A percentile compares a stretch with the other conserved stretches of the same genome.
Conservation (phyloP, 2,888 invertebrate genomes). For the Scrobipalpa atriplicella region DNA sequence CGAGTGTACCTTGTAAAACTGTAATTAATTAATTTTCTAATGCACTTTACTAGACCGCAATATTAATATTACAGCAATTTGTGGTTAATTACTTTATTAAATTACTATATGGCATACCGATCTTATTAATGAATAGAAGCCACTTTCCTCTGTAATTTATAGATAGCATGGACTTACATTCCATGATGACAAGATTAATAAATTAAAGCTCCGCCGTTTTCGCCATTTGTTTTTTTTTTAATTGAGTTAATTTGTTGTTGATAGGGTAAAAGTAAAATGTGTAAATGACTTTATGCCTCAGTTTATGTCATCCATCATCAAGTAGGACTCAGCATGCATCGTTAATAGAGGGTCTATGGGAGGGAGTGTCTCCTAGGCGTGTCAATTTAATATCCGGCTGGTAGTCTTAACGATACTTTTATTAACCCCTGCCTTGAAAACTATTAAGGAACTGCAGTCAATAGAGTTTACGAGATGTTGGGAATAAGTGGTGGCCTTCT, state of each 20-base stretch:
- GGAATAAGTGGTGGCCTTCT: not conserved
- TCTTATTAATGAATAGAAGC: not conserved
- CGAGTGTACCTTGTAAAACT: not conserved
- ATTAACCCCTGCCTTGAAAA: constrained; percentile 53
- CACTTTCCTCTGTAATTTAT: too few relatives aligned
- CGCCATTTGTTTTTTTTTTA: too few relatives aligned
- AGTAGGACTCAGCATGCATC: not conserved
- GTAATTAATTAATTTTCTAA: constrained; percentile 10
- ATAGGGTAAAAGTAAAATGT: too few relatives aligned
- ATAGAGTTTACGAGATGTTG: not conserved
- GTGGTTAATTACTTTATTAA: not conserved
- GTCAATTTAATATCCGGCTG: constrained; percentile 78
- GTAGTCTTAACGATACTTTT: constrained; percentile 62
- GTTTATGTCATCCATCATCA: not conserved
- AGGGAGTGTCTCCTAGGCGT: constrained; percentile 66
- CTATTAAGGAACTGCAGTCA: not conserved
- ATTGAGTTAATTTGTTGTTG: too few relatives aligned
- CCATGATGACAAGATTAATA: not conserved
- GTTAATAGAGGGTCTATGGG: constrained; percentile 46
- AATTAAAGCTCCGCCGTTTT: too few relatives aligned
- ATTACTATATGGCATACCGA: not conserved
- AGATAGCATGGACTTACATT: too few relatives aligned
- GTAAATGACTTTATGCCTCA: not conserved
- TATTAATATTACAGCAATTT: not conserved
- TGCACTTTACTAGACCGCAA: not conserved